These are phyloP conservation scores for Palythoa heliodiscus DNA, from an alignment of 92 coral and sea anemone species.

Conservation along the genomic window DNA sequence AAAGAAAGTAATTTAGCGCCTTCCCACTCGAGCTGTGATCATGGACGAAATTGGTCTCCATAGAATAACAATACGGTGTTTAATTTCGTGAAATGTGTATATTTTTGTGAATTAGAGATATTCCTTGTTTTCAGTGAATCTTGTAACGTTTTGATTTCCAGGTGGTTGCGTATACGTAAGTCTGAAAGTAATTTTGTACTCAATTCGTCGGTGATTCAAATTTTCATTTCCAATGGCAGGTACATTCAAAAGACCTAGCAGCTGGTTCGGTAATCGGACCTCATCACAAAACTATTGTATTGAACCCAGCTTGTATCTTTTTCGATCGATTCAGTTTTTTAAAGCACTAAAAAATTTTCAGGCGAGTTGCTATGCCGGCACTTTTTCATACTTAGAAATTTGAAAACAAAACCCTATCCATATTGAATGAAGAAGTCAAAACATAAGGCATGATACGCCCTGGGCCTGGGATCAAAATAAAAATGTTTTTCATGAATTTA, in stretches of 20 bases:
- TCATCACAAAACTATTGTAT: neutral
- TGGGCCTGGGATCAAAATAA: neutral
- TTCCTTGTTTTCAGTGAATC: neutral
- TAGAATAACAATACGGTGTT: neutral
- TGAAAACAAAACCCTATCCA: neutral
- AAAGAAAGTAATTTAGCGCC: neutral
- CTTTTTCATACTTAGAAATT: neutral
- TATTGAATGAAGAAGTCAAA: neutral
- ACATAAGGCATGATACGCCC: neutral
- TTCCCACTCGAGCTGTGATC: slow-evolving; percentile 5
- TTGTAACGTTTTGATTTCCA: neutral
- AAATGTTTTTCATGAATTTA: slow-evolving; percentile 4
- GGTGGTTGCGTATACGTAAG: neutral
- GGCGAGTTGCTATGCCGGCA: neutral
- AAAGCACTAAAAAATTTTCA: neutral
- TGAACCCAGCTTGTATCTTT: neutral
- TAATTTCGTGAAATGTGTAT: slow-evolving; percentile 12
- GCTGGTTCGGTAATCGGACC: slow-evolving; percentile 31
- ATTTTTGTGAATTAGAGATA: neutral
- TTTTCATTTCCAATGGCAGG: slow-evolving; percentile 6
- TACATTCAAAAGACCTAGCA: neutral
- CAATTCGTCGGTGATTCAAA: neutral
- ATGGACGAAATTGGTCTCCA: neutral
- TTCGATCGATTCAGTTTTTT: neutral
- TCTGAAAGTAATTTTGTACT: neutral